A percentile compares a stretch with the other conserved stretches of the same genome.
These are phyloP conservation scores for Arremon brunneinucha DNA, from an alignment of 2,797 vertebrate genomes.

Conservation along the genomic window DNA sequence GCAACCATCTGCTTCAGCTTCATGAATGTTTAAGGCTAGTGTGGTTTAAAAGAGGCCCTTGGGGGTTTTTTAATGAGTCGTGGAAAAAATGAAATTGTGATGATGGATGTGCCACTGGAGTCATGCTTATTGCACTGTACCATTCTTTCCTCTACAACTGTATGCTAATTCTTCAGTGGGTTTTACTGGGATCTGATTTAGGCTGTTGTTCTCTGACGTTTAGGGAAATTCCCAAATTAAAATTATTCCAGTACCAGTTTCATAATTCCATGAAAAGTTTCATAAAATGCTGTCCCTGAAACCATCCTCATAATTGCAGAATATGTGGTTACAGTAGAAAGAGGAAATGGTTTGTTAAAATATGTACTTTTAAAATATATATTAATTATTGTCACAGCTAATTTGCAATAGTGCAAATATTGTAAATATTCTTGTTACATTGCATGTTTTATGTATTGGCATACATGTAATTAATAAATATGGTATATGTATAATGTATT, in stretches of 20 bases:
- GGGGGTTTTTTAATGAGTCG: background rate
- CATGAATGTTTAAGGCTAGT: background rate
- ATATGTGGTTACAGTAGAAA: background rate
- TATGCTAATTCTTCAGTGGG: background rate
- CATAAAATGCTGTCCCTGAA: conserved; percentile 20
- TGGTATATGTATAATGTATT: background rate
- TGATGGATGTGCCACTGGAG: background rate
- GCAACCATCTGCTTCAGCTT: background rate
- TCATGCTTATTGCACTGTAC: background rate
- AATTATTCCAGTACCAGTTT: conserved; percentile 19
- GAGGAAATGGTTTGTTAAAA: background rate
- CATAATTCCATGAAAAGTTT: conserved; percentile 43
- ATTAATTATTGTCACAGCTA: background rate
- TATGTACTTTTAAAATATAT: background rate
- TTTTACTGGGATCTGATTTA: conserved; percentile 2
- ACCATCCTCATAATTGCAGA: background rate
- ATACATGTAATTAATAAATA: background rate
- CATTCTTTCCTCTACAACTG: background rate
- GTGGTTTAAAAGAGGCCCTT: background rate
- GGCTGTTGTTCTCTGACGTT: background rate
- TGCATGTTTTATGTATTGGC: background rate
- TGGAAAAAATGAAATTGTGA: background rate
- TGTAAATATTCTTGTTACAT: background rate
- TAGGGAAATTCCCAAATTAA: conserved; percentile 63
- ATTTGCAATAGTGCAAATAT: background rate